These are phyloP conservation scores for Sebastiscus tertius DNA, from an alignment of 2,797 vertebrate species.

Conservation along the genomic window DNA sequence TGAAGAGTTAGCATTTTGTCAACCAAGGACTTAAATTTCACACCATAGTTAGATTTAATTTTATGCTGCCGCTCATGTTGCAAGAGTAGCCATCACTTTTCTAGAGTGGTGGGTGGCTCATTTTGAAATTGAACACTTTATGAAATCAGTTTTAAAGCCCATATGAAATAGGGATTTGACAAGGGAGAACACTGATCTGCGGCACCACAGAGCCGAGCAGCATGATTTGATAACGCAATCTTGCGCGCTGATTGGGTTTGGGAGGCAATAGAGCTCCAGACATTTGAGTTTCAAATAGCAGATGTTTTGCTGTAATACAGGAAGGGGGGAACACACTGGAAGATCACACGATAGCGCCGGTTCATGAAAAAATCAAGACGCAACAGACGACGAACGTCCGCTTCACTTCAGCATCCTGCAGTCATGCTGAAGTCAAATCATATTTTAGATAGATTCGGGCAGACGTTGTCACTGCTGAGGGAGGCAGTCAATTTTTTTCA, in stretches of 20 bases:
- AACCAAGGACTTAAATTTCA: conserved; percentile 21
- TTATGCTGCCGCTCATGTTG: conserved; percentile 24
- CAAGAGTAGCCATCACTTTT: conserved; percentile 32
- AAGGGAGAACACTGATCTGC: conserved; percentile 54
- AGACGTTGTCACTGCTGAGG: conserved; percentile 42
- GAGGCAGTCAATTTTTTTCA: conserved; percentile 48
- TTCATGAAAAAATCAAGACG: conserved; percentile 40
- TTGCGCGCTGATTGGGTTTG: conserved; percentile 79
- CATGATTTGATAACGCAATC: conserved; percentile 75
- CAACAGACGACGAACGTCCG: conserved; percentile 51
- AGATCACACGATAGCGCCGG: conserved; percentile 64
- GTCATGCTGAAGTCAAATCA: conserved; percentile 42
- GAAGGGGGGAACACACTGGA: conserved; percentile 50
- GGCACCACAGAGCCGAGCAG: conserved; percentile 48
- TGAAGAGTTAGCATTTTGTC: conserved; percentile 28
- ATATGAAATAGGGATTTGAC: conserved; percentile 64
- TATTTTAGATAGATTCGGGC: conserved; percentile 45
- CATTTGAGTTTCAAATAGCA: conserved; percentile 72
- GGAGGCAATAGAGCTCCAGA: conserved; percentile 69
- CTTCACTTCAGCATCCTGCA: conserved; percentile 43
- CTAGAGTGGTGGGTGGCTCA: conserved; percentile 40
- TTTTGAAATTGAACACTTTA: conserved; percentile 62
- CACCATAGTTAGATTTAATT: conserved; percentile 23
- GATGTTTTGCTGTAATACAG: conserved; percentile 76
- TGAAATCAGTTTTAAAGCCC: conserved; percentile 61